Conservation (phyloP, 2,113 vertebrate genomes). For the Saguinus imperator region DNA sequence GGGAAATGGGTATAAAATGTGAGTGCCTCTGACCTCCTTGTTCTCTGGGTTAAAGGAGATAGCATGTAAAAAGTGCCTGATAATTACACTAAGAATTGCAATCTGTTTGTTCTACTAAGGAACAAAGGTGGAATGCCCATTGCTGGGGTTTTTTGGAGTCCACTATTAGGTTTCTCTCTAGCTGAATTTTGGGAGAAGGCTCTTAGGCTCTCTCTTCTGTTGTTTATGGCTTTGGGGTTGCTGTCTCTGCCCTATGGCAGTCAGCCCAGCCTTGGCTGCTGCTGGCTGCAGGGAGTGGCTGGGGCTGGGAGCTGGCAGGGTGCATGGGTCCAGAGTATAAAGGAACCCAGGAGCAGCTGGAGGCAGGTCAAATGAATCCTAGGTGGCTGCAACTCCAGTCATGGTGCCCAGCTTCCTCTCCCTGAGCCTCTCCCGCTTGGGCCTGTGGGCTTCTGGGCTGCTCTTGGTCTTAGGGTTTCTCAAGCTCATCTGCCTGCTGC, state of each 20-base stretch:
- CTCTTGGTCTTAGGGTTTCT: slow-evolving; percentile 80
- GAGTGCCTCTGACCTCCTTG: background rate
- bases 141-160: background rate
- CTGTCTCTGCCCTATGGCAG: background rate
- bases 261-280: background rate
- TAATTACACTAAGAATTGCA: background rate
- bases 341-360: background rate
- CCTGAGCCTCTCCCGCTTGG: slow-evolving; percentile 73
- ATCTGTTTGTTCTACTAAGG: background rate
- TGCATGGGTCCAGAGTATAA: slow-evolving; percentile 30
- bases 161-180: background rate
- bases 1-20: background rate
- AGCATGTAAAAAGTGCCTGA: background rate
- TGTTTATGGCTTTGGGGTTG: background rate
- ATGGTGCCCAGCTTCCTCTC: slow-evolving; percentile 61
- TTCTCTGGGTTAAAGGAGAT: background rate
- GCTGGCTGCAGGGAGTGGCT: background rate
- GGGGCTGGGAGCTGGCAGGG: background rate
- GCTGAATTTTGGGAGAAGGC: background rate
- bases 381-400: background rate
- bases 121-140: background rate
- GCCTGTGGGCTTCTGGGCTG: slow-evolving; percentile 79
- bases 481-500: slow-evolving; percentile 79
- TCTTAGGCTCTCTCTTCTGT: background rate
- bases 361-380: background rate